Evolutionary conservation across 1,140 invertebrate species (phyloP), one percentile per base, ranked within the genome.

Genomic region (Drosophila lini): DNA sequence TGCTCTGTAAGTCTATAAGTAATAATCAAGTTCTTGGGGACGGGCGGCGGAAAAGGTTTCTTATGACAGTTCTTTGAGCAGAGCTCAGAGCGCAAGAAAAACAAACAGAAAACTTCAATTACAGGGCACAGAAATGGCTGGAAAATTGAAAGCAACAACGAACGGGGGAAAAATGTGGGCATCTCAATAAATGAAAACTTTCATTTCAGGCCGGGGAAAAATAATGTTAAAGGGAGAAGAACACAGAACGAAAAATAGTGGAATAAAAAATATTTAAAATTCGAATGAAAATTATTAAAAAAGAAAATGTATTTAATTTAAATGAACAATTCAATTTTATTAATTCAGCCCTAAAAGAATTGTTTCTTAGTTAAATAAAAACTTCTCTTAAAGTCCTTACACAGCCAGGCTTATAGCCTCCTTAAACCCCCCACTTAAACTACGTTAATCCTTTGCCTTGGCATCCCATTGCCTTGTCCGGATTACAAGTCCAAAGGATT

Each of bases 51-150:
- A 67, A 69, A 69, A 69, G 65, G 65, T 69, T 59, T 71, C 69
- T 59, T 50, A 59, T 73, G 69, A 73, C 69, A 73, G 69, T 73
- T 73, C 53, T 40, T 59, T 50, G 44, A 31, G 28, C n/a, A 13
- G 9, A 47, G 52, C n/a, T 71, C 34, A 25, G 42, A 31, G 44
- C 9, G 8, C 41, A 48, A 42, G 62, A 16, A 75, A 74, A 67
- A 76, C 45, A 67, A 76, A 76, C 55, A 59, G 53, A 76, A 77
- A 76, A 73, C 69, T 73, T 73, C 67, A 73, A 73, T 73, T 73
- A 73, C 67, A 70, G 42, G 69, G 13, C 36, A 41, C 41, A 57
- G 44, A 50, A 59, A 25, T 41, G 32, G 53, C 25, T 11, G 38
- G 36, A 47, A 71, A 71, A 73, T 59, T 59, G 52, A 73, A 73